Percentiles rank a stretch among this genome's conserved stretches.
These are phyloP conservation scores for Drosophila simulans DNA, from an alignment of 1,140 invertebrate species.

Conservation along the genomic window DNA sequence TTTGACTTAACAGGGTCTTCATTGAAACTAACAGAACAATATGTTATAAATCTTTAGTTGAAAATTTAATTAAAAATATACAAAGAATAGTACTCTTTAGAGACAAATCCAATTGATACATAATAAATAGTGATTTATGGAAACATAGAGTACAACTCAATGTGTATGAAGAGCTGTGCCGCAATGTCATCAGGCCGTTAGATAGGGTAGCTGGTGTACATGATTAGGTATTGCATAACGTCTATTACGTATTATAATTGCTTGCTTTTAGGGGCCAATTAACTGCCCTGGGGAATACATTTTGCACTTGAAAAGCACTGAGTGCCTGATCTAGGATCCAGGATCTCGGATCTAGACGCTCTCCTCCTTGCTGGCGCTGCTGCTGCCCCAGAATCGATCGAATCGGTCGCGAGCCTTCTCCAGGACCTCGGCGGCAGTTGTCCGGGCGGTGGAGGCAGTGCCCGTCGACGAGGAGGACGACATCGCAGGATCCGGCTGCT, in stretches of 20 bases:
- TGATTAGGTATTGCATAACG: conserved; percentile 57
- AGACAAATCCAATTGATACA: no score
- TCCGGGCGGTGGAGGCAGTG: conserved; percentile 85
- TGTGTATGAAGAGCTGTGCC: neutral
- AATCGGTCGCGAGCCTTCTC: conserved; percentile 93
- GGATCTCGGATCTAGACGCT: conserved; percentile 62
- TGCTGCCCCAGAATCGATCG: conserved; percentile 92
- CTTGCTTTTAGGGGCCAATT: conserved; percentile 18
- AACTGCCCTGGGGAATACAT: conserved; percentile 48
- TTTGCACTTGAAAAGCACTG: conserved; percentile 56
- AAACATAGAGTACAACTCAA: no score
- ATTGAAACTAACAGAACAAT: no score
- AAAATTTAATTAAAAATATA: no score
- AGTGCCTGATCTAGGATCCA: conserved; percentile 5
- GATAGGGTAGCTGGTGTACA: conserved; percentile 22
- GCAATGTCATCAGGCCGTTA: conserved; percentile 13
- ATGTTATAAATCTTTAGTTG: no score
- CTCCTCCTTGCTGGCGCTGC: conserved; percentile 76
- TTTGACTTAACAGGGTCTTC: no score
- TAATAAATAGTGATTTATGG: no score
- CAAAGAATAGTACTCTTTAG: no score
- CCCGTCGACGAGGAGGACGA: conserved; percentile 70
- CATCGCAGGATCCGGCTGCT: conserved; percentile 85
- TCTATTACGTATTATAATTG: conserved; percentile 56
- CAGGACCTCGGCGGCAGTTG: conserved; percentile 90